Evolutionary conservation across 2,888 invertebrate genomes (phyloP), one percentile per base, ranked within the genome.

Genomic region (Stenotaenia linearis): DNA sequence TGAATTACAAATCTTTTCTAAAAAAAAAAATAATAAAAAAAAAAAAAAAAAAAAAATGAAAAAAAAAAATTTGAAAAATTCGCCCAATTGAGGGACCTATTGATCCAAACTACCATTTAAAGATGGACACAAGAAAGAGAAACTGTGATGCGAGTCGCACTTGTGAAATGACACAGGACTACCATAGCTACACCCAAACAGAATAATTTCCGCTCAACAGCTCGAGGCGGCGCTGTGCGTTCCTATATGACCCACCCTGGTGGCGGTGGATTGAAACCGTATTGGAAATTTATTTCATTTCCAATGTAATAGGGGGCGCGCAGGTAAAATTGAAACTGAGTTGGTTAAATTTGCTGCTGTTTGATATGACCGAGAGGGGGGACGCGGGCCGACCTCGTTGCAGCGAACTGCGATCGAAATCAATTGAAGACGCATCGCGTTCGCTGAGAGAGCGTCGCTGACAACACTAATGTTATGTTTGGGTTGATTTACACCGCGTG

Each of bases 261-360:
- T 56, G 56, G 56, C 56, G 56, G 32, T 78, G 78, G 78, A 78
- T 78, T 78, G 78, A 78, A 78, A 78, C 32, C 78, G 78, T 78
- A 78, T 78, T 78, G 78, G 78, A 78, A 78, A 78, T 78, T 78
- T 78, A 78, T 78, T 78, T 78, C 78, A 78, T 78, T 78, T 78
- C 74, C 78, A 78, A 78, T 74, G 78, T 78, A 78, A 78, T 78
- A 78, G 78, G 61, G 56, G 56, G 56, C 56, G 56, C 35, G 69
- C 78, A 69, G 78, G 78, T 78, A 78, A 78, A 78, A 78, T 78
- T 78, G 78, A 78, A 78, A 74, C 74, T 61, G 69, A 78, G 69
- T 78, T 78, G 78, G 78, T 78, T 78, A 78, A 78, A 78, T 78
- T 69, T 78, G 78, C 69, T 61, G 78, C 69, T 61, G 32, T 35